Evolutionary conservation across 2,888 invertebrate species (phyloP).

Genomic region (Tanypteryx hageni): DNA sequence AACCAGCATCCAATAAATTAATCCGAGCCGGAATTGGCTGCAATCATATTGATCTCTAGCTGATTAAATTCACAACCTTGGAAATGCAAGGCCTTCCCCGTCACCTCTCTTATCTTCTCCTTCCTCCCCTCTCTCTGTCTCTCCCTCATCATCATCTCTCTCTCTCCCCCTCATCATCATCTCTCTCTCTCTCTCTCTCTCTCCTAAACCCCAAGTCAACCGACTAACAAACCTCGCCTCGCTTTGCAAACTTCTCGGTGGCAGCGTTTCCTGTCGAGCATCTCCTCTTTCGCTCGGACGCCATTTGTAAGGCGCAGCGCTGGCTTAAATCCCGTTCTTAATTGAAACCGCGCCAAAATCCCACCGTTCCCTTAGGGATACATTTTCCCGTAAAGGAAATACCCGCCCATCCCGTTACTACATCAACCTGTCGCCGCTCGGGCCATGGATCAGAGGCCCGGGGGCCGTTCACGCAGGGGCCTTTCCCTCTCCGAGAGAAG

Average conservation of each 20-base stretch:
- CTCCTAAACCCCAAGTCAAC: slow-evolving; percentile 5
- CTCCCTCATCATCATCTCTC: background rate
- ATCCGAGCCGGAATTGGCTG: no score
- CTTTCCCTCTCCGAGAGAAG: background rate
- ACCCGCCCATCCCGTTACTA: background rate
- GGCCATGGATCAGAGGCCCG: background rate
- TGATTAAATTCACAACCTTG: no score
- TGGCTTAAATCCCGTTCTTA: slow-evolving; percentile 29
- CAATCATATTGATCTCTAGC: no score
- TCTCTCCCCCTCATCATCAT: background rate
- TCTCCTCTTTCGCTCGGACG: background rate
- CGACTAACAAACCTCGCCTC: background rate
- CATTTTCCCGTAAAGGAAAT: slow-evolving; percentile 9
- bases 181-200: background rate
- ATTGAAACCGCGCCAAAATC: slow-evolving; percentile 49
- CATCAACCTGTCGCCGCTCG: background rate
- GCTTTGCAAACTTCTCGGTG: background rate
- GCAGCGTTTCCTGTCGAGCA: background rate
- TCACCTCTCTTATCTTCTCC: background rate
- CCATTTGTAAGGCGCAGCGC: background rate
- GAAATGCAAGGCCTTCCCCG: no score
- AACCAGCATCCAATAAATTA: no score
- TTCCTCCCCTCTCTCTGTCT: background rate
- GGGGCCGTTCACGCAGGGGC: background rate
- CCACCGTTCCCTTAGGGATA: slow-evolving; percentile 19